Conservation (phyloP, 2,888 invertebrate species). For the Clanis bilineata region DNA sequence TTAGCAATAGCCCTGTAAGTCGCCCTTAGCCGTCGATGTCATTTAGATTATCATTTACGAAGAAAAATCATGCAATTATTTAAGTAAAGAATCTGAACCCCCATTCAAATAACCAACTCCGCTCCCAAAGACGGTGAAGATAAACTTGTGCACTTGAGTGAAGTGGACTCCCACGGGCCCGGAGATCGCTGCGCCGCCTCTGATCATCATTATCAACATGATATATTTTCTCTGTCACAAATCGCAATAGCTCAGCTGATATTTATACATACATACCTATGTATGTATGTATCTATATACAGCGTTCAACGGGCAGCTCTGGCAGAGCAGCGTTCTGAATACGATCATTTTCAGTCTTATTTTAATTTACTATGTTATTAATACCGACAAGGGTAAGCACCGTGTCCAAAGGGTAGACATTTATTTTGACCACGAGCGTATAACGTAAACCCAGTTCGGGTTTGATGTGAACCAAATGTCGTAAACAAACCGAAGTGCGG, state of each 20-base stretch:
- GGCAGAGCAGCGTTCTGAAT: neutral
- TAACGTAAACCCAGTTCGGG: slow-evolving; percentile 29
- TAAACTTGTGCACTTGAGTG: slow-evolving; percentile 42
- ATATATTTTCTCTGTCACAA: slow-evolving; percentile 23
- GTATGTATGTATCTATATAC: neutral
- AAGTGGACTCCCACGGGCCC: slow-evolving; percentile 40
- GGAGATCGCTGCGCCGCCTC: slow-evolving; percentile 22
- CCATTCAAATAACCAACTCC: neutral
- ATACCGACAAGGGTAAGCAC: neutral
- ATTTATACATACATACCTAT: neutral
- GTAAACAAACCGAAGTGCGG: slow-evolving; percentile 43
- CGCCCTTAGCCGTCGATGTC: no score
- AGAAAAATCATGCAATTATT: no score
- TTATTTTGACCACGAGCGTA: slow-evolving; percentile 23
- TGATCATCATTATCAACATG: slow-evolving; percentile 28
- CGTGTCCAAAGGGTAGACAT: slow-evolving; percentile 13
- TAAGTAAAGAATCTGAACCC: neutral
- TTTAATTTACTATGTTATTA: slow-evolving; percentile 4
- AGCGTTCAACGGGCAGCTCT: no score
- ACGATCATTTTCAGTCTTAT: neutral
- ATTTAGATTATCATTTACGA: no score
- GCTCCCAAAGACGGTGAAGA: slow-evolving; percentile 27
- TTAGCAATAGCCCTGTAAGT: no score
- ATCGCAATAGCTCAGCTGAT: slow-evolving; percentile 14
- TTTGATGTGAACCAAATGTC: slow-evolving; percentile 51